Evolutionary conservation across 2,888 invertebrate genomes (phyloP).

Genomic region (Polydesmus complanatus): DNA sequence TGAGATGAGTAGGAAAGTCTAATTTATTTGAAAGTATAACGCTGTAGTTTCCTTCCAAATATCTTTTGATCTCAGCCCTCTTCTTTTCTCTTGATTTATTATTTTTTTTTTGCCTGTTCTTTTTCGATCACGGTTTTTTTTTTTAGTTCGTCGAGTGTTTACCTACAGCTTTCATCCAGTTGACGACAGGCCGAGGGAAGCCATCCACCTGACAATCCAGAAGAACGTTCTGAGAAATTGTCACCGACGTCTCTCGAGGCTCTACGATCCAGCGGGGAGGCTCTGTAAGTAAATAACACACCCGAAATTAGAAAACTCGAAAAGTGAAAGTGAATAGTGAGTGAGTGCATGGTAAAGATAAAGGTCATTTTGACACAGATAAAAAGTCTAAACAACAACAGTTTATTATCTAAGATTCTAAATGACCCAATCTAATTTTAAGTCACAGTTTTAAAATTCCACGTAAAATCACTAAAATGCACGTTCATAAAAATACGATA

Average conservation of each 20-base stretch:
- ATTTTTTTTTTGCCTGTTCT: not conserved
- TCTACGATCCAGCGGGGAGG: slow-evolving; percentile 92
- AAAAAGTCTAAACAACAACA: no score
- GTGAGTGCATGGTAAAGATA: no score
- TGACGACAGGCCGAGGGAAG: slow-evolving; percentile 83
- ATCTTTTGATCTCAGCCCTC: not conserved
- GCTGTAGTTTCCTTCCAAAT: not conserved
- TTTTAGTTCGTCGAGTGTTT: slow-evolving; percentile 26
- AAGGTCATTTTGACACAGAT: no score
- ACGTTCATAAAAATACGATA: no score
- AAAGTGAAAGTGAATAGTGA: no score
- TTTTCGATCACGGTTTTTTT: not conserved
- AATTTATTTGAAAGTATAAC: not conserved
- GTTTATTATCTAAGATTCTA: no score
- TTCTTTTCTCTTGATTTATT: not conserved
- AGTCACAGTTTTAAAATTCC: no score
- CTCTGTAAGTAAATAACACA: slow-evolving; percentile 40
- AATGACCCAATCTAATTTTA: no score
- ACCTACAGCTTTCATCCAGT: slow-evolving; percentile 94
- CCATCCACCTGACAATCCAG: slow-evolving; percentile 94
- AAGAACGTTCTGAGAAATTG: slow-evolving; percentile 83
- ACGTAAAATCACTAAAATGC: no score
- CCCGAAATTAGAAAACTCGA: not conserved
- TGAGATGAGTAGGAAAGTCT: not conserved
- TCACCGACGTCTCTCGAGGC: slow-evolving; percentile 88